A percentile compares a stretch with the other conserved stretches of the same genome.
phyloP scores from a whole-genome alignment of 1,140 invertebrate species.

The Pseudomyrmex dendroicus region DNA sequence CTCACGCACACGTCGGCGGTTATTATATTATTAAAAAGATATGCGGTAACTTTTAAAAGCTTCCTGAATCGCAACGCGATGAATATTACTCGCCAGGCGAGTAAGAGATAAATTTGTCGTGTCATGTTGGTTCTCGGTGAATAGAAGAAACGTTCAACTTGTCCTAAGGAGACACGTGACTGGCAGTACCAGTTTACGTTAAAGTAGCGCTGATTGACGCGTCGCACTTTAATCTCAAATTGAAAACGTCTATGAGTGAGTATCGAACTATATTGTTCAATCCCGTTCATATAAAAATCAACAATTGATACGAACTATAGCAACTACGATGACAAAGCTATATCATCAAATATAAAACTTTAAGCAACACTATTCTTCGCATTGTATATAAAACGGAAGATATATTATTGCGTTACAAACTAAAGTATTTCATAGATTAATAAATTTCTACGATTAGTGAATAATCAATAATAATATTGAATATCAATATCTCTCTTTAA shows the following conservation, averaged over 20 bases:
- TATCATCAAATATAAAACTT: constrained; percentile 1
- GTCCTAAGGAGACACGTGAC: constrained; percentile 44
- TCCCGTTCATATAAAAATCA: constrained; percentile 11
- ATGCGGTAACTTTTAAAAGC: constrained; percentile 44
- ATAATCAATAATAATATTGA: not conserved
- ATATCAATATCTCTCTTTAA: not conserved
- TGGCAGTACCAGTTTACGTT: constrained; percentile 50
- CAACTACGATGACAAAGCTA: constrained; percentile 10
- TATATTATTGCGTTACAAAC: not conserved
- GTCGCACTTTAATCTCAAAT: constrained; percentile 46
- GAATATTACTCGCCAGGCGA: constrained; percentile 39
- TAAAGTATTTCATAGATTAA: not conserved
- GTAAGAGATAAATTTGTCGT: constrained; percentile 47
- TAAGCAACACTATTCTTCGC: not conserved
- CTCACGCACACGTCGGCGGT: not conserved
- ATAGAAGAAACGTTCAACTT: constrained; percentile 46
- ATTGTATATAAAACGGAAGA: constrained; percentile 4
- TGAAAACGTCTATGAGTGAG: constrained; percentile 45
- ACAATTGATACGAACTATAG: not conserved
- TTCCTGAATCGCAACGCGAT: constrained; percentile 48
- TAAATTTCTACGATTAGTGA: no score
- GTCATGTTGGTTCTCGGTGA: constrained; percentile 44
- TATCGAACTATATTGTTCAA: constrained; percentile 28
- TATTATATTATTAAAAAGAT: constrained; percentile 54
- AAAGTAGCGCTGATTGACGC: constrained; percentile 42